Base-by-base conservation (phyloP, 2,888 invertebrate species). In the Eulithis prunata region DNA sequence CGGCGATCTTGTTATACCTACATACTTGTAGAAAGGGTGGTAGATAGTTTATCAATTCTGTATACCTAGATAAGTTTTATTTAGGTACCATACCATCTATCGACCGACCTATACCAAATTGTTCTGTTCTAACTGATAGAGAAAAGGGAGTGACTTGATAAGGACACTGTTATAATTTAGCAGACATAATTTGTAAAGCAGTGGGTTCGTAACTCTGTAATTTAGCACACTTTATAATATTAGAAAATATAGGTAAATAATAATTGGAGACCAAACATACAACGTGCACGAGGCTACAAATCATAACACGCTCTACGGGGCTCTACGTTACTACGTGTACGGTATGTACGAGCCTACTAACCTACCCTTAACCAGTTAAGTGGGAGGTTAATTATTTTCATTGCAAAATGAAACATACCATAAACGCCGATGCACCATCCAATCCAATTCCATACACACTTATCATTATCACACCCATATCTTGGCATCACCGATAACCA, bases 391-490 rank as follows among this genome's bases (percentile, higher is more conserved):
- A 3, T 10, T 10, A 38, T 45, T 55, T 21, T 49, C 4, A 56
- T 38, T n/a, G 56, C 11, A 14, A 57, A 51, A 13, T 61, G 13
- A 43, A 43, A 79, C 87, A 86, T 75, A 91, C 91, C 91, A 85
- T 83, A 79, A 76, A 87, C 75, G 78, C 87, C 82, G 73, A 79
- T 74, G 84, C 88, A 89, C 77, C 81, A 84, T 80, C 83, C 84
- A 90, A 91, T 91, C 89, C 91, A 90, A 87, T 88, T 81, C 86
- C 86, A 88, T 75, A 84, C 76, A 83, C 85, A 85, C 84, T 85
- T 87, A 85, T 79, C 89, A 88, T 89, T 90, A 86, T 88, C 89
- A 88, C 89, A 87, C 81, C 84, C 85, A 88, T 85, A 87, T 80
- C 82, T 89, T 83, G 85, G 84, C 91, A 91, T 89, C 82, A 85